These are phyloP conservation scores for Leontopithecus rosalia DNA, from an alignment of 2,797 vertebrate species.

Conservation along the genomic window DNA sequence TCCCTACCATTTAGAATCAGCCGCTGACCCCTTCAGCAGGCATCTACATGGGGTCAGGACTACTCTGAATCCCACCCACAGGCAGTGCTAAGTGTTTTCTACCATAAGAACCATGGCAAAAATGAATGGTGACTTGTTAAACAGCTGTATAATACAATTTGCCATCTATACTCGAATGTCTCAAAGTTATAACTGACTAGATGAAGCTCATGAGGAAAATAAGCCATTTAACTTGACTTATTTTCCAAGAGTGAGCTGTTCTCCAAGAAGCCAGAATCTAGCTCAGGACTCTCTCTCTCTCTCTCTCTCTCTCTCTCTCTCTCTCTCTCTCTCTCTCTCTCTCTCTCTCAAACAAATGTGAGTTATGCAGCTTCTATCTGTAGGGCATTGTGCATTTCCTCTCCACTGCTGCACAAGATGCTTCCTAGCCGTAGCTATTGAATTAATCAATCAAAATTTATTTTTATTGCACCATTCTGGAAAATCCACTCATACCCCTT, in stretches of 20 bases:
- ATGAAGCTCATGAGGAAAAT: slow-evolving; percentile 11
- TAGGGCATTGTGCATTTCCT: slow-evolving; percentile 71
- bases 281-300: background rate
- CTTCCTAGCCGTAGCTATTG: slow-evolving; percentile 74
- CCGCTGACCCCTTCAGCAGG: background rate
- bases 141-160: slow-evolving; percentile 16
- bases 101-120: background rate
- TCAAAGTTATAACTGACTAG: background rate
- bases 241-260: background rate
- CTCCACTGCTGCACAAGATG: slow-evolving; percentile 70
- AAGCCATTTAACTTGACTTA: background rate
- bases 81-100: background rate
- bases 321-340: background rate
- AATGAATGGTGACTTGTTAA: background rate
- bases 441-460: slow-evolving; percentile 85
- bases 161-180: background rate
- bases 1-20: background rate
- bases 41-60: background rate
- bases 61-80: background rate
- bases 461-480: slow-evolving; percentile 83
- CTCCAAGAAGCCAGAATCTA: background rate
- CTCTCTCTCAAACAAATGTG: background rate
- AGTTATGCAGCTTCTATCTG: slow-evolving; percentile 48
- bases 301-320: background rate
- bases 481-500: slow-evolving; percentile 82